Conservation (phyloP, 2,888 invertebrate species). For the Osmoderma eremita region DNA sequence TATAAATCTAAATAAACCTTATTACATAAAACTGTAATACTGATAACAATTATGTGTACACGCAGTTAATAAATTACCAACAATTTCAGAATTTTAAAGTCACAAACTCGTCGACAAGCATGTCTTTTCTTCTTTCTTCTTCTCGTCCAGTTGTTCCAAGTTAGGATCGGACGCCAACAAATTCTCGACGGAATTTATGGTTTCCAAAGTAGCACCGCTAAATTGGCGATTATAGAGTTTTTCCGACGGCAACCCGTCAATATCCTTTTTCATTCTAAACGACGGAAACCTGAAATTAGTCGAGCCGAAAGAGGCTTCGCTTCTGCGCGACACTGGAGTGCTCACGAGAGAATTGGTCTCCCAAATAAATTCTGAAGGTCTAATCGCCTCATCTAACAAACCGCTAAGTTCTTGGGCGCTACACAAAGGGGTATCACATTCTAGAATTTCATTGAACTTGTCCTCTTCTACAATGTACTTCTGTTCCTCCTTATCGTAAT, state of each 20-base stretch:
- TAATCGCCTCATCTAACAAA: slow-evolving; percentile 34
- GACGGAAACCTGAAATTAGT: slow-evolving; percentile 27
- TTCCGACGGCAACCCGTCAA: slow-evolving; percentile 36
- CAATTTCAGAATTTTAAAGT: not conserved
- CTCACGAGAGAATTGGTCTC: slow-evolving; percentile 35
- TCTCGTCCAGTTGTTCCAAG: not conserved
- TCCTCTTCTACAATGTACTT: slow-evolving; percentile 72
- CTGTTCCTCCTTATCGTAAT: slow-evolving; percentile 69
- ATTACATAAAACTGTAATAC: slow-evolving; percentile 10
- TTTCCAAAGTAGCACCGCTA: slow-evolving; percentile 39
- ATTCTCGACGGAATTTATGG: slow-evolving; percentile 42
- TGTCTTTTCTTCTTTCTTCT: slow-evolving; percentile 12
- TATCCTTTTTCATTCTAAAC: slow-evolving; percentile 37
- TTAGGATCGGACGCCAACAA: slow-evolving; percentile 27
- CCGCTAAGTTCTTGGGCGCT: slow-evolving; percentile 68
- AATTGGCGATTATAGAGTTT: slow-evolving; percentile 36
- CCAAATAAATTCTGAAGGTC: slow-evolving; percentile 33
- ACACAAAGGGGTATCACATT: slow-evolving; percentile 84
- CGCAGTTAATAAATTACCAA: not conserved
- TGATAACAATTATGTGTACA: not conserved
- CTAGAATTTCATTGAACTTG: slow-evolving; percentile 72
- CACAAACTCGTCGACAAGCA: slow-evolving; percentile 29
- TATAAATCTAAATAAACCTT: not conserved
- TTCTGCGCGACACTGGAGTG: slow-evolving; percentile 39
- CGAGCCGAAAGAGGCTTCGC: slow-evolving; percentile 35